Base-by-base conservation (phyloP, 2,113 vertebrate species). In the Cyprinodon variegatus region DNA sequence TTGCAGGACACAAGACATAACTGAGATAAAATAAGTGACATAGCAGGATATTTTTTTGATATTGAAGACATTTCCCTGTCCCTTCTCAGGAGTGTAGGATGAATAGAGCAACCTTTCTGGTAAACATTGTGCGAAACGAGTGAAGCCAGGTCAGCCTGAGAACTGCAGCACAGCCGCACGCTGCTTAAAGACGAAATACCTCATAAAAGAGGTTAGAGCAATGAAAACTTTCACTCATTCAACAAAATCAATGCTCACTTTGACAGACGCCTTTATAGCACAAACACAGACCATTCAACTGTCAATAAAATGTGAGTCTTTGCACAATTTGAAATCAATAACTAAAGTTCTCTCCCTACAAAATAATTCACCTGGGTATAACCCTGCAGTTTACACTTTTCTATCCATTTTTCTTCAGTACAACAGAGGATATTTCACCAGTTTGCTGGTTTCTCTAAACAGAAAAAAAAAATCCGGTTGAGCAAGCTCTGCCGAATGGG, bases 401-500 rank as follows among this genome's bases (percentile, higher is more conserved):
- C 7, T 15, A 3, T 38, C 36, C 36, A 57, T 57, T 57, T 57
- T 57, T 3, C 50, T 57, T 57, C n/a, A n/a, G 8, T 20, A 57
- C 6, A 57, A 57, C 17, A 57, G 50, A 57, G 15, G 48, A 57
- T 57, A 20, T 14, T 57, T 57, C 50, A 57, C 50, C 48, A 50
- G 48, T 50, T 57, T 57, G 20, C 17, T 8, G 17, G 81, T 41
- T 73, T 77, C 77, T 79, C 72, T 20, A 20, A 20, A 20, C 17
- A n/a, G 50, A 41, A 29, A 29, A 29, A 29, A 29, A 29, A 29
- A 29, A 29, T 29, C 29, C 29, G 29, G 50, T 9, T 61, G 81
- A 84, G 73, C 79, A 69, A 15, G 22, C 62, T 36, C 75, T 3
- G 62, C 74, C 78, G 85, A 91, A 87, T 81, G 74, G 79, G 79